Percentiles rank a stretch among this genome's conserved stretches.
phyloP scores from a whole-genome alignment of 1,140 invertebrate species.

The Rhizoglyphus robini region DNA sequence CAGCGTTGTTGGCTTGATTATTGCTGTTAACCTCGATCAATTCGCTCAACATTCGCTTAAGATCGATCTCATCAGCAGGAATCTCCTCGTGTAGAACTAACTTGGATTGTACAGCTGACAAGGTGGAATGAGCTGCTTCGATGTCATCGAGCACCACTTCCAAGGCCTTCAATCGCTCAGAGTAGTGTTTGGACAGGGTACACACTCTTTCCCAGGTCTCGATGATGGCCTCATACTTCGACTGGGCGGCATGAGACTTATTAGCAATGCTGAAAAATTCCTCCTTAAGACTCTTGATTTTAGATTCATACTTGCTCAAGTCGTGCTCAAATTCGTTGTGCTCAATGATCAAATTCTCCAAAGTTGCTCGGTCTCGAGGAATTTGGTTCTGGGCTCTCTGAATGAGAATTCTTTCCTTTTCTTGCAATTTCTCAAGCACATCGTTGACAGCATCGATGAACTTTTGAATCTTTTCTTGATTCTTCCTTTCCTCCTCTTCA shows the following conservation, averaged over 20 bases:
- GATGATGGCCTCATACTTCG: constrained; percentile 64
- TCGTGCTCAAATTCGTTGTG: constrained; percentile 52
- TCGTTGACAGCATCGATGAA: constrained; percentile 68
- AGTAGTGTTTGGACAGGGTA: constrained; percentile 67
- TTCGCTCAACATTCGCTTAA: constrained; percentile 47
- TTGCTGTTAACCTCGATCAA: constrained; percentile 46
- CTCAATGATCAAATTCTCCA: constrained; percentile 71
- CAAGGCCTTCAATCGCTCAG: constrained; percentile 74
- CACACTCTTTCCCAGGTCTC: constrained; percentile 83
- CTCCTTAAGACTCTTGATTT: constrained; percentile 46
- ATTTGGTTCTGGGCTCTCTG: constrained; percentile 60
- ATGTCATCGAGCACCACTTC: constrained; percentile 74
- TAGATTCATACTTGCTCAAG: constrained; percentile 48
- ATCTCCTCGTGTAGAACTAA: constrained; percentile 66
- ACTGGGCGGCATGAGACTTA: constrained; percentile 69
- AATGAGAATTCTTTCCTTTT: constrained; percentile 67
- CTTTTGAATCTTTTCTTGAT: constrained; percentile 46
- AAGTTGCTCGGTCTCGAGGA: constrained; percentile 63
- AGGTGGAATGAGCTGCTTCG: constrained; percentile 70
- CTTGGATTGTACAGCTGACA: constrained; percentile 81
- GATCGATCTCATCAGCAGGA: constrained; percentile 58
- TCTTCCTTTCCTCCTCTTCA: constrained; percentile 31
- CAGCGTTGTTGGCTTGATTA: constrained; percentile 64
- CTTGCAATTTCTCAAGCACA: constrained; percentile 64
- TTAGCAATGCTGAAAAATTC: constrained; percentile 31